Evolutionary conservation across 2,113 vertebrate species (phyloP), one percentile per base, ranked within the genome.

Genomic region (Rousettus leschenaultii): DNA sequence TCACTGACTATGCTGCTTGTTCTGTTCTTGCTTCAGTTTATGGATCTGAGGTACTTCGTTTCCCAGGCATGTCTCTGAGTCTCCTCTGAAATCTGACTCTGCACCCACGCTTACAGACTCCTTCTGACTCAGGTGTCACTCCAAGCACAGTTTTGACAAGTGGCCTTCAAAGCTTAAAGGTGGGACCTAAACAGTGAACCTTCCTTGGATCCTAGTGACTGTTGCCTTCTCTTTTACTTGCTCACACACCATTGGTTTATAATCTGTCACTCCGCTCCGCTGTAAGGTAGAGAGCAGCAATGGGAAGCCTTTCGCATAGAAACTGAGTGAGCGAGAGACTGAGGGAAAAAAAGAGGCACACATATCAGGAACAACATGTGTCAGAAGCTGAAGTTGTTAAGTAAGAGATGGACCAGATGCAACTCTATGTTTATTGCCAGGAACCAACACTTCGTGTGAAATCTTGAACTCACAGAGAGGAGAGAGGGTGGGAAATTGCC

Each of bases 391-490:
- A 28, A 26, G 79, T 91, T 93, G 94, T 91, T 96, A 51, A 12
- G 0, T 8, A 97, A 95, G 94, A 98, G 97, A 97, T 90, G 4
- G 94, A 89, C 96, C 94, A 97, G 98, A 96, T 97, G 93, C 95
- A 98, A 97, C 28, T 87, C 94, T 95, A 78, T 96, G 95, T 97
- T 98, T 98, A 97, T 94, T 96, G 97, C 96, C 98, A 98, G 98
- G 96, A 98, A 97, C 97, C 97, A 98, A 98, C 97, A 94, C 40
- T 92, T 83, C 2, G 95, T 93, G 97, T 96, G 89, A 95, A 95
- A 97, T 94, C 59, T 77, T 55, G 94, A 89, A 15, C 66, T 96
- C 95, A 70, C 40, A 82, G 55, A 68, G 57, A 83, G 66, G 79
- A 26, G 61, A 43, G 86, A 71, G 48, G 59, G 70, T 43, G n/a